Evolutionary conservation across 2,888 invertebrate species (phyloP).

Genomic region (Neria commutata): DNA sequence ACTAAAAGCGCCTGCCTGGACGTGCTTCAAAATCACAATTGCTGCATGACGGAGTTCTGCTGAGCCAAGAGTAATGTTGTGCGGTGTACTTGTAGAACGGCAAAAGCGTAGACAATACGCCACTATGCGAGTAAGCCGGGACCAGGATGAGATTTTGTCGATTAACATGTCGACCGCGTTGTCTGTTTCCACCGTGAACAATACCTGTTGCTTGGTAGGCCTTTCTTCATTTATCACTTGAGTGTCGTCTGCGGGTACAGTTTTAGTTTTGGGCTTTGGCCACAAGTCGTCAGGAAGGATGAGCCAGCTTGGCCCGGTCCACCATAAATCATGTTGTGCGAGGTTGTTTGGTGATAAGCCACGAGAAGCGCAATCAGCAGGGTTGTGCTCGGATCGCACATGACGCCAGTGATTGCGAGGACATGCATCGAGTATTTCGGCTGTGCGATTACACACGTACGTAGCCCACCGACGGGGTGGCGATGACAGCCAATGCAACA

Average conservation of each 20-base stretch:
- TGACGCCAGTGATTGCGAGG: conserved; percentile 27
- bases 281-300: conserved; percentile 4
- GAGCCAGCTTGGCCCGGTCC: conserved; percentile 29
- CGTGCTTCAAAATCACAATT: not conserved
- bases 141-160: conserved; percentile 13
- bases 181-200: not conserved
- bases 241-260: not conserved
- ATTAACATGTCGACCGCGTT: conserved; percentile 1
- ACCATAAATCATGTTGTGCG: conserved; percentile 24
- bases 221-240: not conserved
- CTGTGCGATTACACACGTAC: conserved; percentile 28
- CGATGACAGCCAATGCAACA: conserved; percentile 39
- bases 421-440: conserved; percentile 23
- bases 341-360: conserved; percentile 25
- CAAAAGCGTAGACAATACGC: conserved; percentile 14
- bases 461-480: conserved; percentile 29
- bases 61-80: no score
- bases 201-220: not conserved
- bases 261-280: conserved; percentile 1
- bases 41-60: no score
- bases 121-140: not conserved
- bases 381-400: conserved; percentile 27
- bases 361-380: conserved; percentile 33
- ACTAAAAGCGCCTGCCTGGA: no score
- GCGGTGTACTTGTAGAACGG: no score